These are phyloP conservation scores for Archips crataeganus DNA, from an alignment of 2,888 invertebrate genomes.

Conservation along the genomic window DNA sequence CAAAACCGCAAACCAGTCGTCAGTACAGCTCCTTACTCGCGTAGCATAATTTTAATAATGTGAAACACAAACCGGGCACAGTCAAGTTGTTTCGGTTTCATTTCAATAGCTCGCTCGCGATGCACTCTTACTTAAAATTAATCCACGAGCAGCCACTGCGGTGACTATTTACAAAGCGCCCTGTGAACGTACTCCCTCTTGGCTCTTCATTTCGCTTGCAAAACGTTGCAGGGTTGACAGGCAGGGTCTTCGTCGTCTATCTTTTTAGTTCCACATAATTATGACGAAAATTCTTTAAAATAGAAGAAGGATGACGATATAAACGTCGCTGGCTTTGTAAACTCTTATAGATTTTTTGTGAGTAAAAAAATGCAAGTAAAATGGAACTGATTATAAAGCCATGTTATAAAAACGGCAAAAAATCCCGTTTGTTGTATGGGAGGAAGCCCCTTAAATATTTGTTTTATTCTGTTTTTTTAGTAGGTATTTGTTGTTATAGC, in stretches of 20 bases:
- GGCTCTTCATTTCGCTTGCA: constrained; percentile 68
- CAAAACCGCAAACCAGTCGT: neutral
- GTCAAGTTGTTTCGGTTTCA: constrained; percentile 25
- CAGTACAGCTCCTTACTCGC: neutral
- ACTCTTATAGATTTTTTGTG: too few species aligned
- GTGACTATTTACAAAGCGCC: constrained; percentile 80
- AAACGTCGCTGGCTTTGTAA: neutral
- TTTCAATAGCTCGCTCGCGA: constrained; percentile 45
- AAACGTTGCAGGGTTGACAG: constrained; percentile 62
- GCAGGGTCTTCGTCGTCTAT: neutral
- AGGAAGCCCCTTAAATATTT: too few species aligned
- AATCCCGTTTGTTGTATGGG: too few species aligned
- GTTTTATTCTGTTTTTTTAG: too few species aligned
- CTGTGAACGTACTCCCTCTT: constrained; percentile 63
- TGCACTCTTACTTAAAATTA: constrained; percentile 80
- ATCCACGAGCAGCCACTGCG: constrained; percentile 79
- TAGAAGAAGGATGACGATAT: neutral
- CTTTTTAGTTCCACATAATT: neutral
- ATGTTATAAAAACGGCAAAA: too few species aligned
- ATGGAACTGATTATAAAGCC: too few species aligned
- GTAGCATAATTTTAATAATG: constrained; percentile 13
- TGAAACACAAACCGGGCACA: constrained; percentile 11
- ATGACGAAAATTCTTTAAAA: neutral
- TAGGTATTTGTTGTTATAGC: too few species aligned
- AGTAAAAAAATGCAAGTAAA: too few species aligned